Evolutionary conservation across 1,140 invertebrate species (phyloP).

Genomic region (Maconellicoccus hirsutus): DNA sequence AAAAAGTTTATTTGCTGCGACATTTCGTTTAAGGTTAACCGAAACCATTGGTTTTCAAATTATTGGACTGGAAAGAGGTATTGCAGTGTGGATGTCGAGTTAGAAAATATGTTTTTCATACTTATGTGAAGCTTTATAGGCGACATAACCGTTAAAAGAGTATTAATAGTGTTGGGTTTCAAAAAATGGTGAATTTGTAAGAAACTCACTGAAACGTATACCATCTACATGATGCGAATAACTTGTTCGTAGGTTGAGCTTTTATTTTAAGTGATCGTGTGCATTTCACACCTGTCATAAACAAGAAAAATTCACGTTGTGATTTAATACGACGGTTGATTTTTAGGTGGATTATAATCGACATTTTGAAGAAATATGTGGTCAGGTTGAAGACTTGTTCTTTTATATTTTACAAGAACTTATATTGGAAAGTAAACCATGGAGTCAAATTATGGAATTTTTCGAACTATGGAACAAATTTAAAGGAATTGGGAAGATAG

Average conservation of each 20-base stretch:
- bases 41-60: not conserved
- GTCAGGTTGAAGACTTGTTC: not conserved
- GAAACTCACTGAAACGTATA: too few relatives aligned
- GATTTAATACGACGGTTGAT: too few relatives aligned
- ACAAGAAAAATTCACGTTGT: too few relatives aligned
- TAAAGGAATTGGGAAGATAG: not conserved
- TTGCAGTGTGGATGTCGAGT: not conserved
- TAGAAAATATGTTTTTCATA: too few relatives aligned
- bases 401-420: not conserved
- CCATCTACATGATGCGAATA: too few relatives aligned
- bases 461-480: not conserved
- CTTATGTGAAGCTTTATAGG: too few relatives aligned
- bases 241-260: too few relatives aligned
- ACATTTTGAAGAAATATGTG: not conserved
- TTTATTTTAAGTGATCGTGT: too few relatives aligned
- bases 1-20: not conserved
- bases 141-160: too few relatives aligned
- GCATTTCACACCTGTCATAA: too few relatives aligned
- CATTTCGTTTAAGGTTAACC: not conserved
- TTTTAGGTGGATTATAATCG: slow-evolving; percentile 15
- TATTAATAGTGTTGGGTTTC: too few relatives aligned
- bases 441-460: not conserved
- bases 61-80: not conserved
- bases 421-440: not conserved
- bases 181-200: too few relatives aligned